Evolutionary conservation across 2,113 vertebrate genomes (phyloP).

Genomic region (Telmatochromis bifrenatus): DNA sequence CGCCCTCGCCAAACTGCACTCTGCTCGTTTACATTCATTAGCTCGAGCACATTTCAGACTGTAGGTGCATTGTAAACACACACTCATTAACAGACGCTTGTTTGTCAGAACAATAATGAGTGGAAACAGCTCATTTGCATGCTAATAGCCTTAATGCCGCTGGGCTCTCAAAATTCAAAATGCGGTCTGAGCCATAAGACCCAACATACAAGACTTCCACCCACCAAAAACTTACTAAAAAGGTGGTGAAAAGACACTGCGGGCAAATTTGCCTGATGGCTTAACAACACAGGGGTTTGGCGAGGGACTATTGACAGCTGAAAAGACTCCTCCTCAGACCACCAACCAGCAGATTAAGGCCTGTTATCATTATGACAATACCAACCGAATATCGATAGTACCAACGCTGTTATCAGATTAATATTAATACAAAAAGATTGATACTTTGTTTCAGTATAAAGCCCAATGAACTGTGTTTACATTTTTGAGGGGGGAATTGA

Average conservation of each 20-base stretch:
- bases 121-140: conserved; percentile 22
- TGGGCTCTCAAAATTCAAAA: neutral
- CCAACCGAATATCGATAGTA: neutral
- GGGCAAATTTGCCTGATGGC: fast-evolving
- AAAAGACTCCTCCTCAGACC: neutral
- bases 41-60: neutral
- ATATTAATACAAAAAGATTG: neutral
- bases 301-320: neutral
- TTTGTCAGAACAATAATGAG: conserved; percentile 24
- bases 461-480: neutral
- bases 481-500: neutral
- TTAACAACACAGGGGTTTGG: fast-evolving
- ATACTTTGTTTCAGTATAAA: neutral
- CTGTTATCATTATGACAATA: neutral
- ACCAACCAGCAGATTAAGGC: neutral
- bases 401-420: neutral
- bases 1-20: neutral
- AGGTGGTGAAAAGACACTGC: neutral
- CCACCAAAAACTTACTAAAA: neutral
- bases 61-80: conserved; percentile 1
- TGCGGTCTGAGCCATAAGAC: neutral
- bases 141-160: neutral
- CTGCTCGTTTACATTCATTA: conserved; percentile 1
- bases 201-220: neutral
- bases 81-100: neutral